phyloP scores from a whole-genome alignment of 2,888 invertebrate species.

The Nymphalis urticae region DNA sequence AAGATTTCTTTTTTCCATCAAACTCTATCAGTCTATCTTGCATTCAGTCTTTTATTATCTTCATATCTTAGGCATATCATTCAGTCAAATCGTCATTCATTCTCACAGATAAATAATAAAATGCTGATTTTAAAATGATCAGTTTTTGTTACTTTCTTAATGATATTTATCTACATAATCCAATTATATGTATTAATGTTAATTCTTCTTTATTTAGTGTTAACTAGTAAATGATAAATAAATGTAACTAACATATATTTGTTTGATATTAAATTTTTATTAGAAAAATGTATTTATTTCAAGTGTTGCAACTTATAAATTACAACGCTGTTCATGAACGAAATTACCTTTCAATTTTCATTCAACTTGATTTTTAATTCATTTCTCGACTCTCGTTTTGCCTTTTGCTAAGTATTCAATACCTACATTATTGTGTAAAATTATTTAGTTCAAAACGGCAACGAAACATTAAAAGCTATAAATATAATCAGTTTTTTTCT shows the following conservation, averaged over 20 bases:
- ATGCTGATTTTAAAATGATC: too few species aligned
- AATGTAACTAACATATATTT: too few species aligned
- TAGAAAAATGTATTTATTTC: not conserved
- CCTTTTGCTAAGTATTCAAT: conserved; percentile 28
- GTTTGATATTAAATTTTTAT: too few species aligned
- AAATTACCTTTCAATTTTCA: conserved; percentile 45
- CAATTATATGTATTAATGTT: not conserved
- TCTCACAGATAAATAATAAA: not conserved
- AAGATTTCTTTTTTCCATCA: conserved; percentile 64
- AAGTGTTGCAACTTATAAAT: conserved; percentile 13
- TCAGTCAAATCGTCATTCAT: conserved; percentile 23
- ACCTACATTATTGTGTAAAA: conserved; percentile 16
- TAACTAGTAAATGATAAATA: too few species aligned
- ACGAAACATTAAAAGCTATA: not conserved
- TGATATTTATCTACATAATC: too few species aligned
- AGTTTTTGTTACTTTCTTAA: too few species aligned
- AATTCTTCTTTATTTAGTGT: not conserved
- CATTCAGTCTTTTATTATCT: conserved; percentile 28
- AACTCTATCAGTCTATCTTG: conserved; percentile 35
- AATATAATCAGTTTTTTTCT: not conserved
- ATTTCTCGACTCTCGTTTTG: conserved; percentile 37
- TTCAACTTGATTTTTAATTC: conserved; percentile 38
- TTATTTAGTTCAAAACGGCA: conserved; percentile 3
- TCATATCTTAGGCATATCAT: conserved; percentile 13
- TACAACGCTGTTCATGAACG: conserved; percentile 39